Evolutionary conservation across 1,140 invertebrate species (phyloP).

Genomic region (Solenopsis invicta): DNA sequence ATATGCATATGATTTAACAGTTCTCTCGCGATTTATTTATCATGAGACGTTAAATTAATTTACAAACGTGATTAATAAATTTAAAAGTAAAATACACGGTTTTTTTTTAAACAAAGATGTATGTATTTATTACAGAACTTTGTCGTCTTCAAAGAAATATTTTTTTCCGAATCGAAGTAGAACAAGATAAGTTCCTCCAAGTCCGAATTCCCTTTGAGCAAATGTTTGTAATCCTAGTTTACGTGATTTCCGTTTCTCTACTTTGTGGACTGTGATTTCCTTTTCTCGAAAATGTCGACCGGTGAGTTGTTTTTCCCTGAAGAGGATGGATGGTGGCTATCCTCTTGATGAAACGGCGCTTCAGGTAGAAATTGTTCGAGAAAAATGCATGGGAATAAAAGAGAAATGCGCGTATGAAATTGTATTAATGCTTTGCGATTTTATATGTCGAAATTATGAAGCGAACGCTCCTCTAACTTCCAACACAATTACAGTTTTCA

Average conservation of each 20-base stretch:
- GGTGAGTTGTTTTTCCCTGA: constrained; percentile 21
- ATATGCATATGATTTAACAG: not conserved
- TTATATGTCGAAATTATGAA: not conserved
- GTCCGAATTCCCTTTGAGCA: constrained; percentile 26
- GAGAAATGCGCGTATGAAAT: not conserved
- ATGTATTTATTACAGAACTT: not conserved
- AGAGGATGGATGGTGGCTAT: constrained; percentile 26
- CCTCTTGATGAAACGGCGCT: constrained; percentile 14
- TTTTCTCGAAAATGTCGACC: constrained; percentile 35
- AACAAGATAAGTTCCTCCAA: not conserved
- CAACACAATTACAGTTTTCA: not conserved
- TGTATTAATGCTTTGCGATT: constrained; percentile 12
- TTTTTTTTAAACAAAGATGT: not conserved
- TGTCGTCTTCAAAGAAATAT: not conserved
- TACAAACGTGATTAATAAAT: not conserved
- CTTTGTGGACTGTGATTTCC: constrained; percentile 3
- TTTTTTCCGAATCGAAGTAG: not conserved
- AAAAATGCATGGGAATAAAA: constrained; percentile 15
- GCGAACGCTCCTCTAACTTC: not conserved
- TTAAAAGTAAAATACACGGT: not conserved
- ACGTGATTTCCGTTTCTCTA: constrained; percentile 19
- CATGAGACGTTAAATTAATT: not conserved
- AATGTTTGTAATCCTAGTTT: constrained; percentile 40
- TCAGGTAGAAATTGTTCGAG: constrained; percentile 11
- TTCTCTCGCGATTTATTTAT: constrained; percentile 13